These are phyloP conservation scores for Protonemura montana DNA, from an alignment of 2,888 invertebrate genomes.

Conservation along the genomic window DNA sequence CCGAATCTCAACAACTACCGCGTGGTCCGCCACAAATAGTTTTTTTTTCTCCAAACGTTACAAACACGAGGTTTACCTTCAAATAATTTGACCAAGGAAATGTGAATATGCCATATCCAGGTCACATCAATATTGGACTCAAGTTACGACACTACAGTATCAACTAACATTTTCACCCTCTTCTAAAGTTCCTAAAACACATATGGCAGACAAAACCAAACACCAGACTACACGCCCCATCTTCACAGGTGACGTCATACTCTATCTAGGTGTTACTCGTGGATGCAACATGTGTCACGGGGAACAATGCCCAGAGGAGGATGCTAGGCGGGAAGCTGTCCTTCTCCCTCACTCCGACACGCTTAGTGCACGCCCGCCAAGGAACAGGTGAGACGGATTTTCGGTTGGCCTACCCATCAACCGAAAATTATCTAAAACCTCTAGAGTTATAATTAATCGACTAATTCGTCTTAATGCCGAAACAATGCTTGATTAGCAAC, in stretches of 20 bases:
- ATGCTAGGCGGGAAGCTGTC: neutral
- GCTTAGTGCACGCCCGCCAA: neutral
- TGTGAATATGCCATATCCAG: neutral
- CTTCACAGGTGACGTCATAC: neutral
- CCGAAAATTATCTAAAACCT: neutral
- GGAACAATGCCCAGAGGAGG: neutral
- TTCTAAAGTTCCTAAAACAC: neutral
- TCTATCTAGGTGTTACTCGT: neutral
- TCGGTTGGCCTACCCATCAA: neutral
- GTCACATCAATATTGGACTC: neutral
- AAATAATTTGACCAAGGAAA: neutral
- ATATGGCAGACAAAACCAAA: neutral
- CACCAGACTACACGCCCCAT: neutral
- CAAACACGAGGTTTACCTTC: neutral
- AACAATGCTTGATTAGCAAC: slow-evolving; percentile 7
- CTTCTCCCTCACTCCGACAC: neutral
- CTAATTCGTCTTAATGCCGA: neutral
- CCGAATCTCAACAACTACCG: neutral
- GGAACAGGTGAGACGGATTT: slow-evolving; percentile 7
- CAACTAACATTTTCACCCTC: neutral
- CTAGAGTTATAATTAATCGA: neutral
- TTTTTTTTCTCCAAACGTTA: neutral
- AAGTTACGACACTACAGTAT: neutral
- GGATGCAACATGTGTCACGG: neutral
- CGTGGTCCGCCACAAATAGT: neutral